Base-by-base conservation (phyloP, 2,888 invertebrate species). In the Pyrrhosoma nymphula region DNA sequence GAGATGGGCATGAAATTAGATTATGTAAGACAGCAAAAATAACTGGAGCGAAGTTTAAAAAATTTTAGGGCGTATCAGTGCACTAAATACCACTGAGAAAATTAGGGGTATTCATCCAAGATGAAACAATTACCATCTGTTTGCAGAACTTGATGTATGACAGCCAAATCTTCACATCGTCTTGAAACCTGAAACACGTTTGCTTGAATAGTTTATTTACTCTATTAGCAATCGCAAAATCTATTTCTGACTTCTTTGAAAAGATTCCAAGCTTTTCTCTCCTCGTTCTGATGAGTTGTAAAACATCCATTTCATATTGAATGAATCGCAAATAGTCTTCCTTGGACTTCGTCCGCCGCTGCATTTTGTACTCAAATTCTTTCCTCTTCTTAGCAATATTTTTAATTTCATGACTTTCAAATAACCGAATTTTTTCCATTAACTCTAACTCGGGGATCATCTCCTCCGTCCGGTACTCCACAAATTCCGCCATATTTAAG, bases 401-500 rank as follows among this genome's bases (percentile, higher is more conserved):
- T 96, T 98, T 98, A 96, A 98, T 97, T 97, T 99, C 98, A 95
- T 97, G 97, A 95, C 98, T 97, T 18, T 98, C 97, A 96, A 98
- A 98, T 95, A 99, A 97, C 96, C 98, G 97, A 69, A 98, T 98
- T 96, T 98, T 97, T 96, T 98, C 97, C 98, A 99, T 98, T 96
- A 98, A 98, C 97, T 99, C 98, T 96, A 99, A 97, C 97, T 98
- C 98, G 96, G 98, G 98, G 96, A 98, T 97, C 97, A 98, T 98
- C 96, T 98, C 98, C 97, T 99, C 99, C 96, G 98, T 97, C 96
- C 98, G 98, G 96, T 98, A 98, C 96, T 98, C 98, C 2, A 98
- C 98, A 97, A 98, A 98, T 97, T 99, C 99, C 26, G 98, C 98
- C 99, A 99, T 99, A 96, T 96, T 97, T 96, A 95, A 95, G 95